Conservation (phyloP, 2,888 invertebrate genomes). For the Helleia helle region DNA sequence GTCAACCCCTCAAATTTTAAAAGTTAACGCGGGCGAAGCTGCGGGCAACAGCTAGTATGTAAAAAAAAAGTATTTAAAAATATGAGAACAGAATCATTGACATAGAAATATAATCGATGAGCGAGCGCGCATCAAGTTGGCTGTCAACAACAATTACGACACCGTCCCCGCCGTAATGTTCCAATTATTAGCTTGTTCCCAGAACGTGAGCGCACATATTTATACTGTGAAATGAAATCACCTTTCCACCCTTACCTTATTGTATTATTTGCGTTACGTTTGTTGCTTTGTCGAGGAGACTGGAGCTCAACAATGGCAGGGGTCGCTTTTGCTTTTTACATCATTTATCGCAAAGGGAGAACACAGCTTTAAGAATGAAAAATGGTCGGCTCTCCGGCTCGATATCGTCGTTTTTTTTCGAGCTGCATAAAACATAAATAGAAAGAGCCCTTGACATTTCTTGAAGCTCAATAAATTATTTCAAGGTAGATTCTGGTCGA, state of each 20-base stretch:
- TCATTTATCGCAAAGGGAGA: no score
- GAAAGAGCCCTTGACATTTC: slow-evolving; percentile 10
- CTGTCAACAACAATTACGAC: not conserved
- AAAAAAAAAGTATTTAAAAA: no score
- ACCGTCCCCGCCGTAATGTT: slow-evolving; percentile 1
- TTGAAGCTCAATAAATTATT: slow-evolving; percentile 8
- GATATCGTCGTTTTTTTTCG: not conserved
- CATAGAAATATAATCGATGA: not conserved
- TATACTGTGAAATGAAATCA: no score
- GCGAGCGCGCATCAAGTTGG: not conserved
- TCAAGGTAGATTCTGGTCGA: slow-evolving; percentile 2
- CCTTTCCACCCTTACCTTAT: no score
- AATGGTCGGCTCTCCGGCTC: slow-evolving; percentile 5
- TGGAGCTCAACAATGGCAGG: no score
- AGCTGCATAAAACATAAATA: slow-evolving; percentile 1
- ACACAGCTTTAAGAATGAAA: not conserved
- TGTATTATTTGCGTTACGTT: no score
- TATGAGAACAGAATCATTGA: no score
- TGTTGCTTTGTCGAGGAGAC: no score
- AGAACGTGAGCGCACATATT: not conserved
- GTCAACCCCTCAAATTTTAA: no score
- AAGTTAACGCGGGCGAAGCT: no score
- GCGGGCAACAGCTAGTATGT: no score
- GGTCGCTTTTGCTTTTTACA: no score
- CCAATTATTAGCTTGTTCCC: slow-evolving; percentile 1